A percentile compares a stretch with the other conserved stretches of the same genome.
phyloP scores from a whole-genome alignment of 2,888 invertebrate genomes.

The Tenthredo scrophulariae region DNA sequence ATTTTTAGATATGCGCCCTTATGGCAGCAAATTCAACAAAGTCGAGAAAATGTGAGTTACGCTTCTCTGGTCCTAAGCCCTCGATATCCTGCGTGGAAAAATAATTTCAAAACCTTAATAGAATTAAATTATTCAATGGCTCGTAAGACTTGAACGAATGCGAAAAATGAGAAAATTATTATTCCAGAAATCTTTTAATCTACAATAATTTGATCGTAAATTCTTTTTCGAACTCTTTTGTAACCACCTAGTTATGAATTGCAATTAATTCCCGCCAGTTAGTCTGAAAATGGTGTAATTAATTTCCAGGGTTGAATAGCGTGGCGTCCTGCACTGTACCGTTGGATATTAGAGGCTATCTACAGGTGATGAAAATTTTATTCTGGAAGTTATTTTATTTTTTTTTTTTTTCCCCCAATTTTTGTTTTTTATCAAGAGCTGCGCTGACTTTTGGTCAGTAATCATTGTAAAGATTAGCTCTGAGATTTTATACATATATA shows the following conservation, averaged over 20 bases:
- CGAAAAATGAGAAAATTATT: neutral
- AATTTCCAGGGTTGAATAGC: neutral
- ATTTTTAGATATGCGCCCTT: no score
- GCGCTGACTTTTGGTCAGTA: neutral
- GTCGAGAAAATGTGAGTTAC: no score
- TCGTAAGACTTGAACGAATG: neutral
- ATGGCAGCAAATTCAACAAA: no score
- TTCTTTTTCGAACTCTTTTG: constrained; percentile 5
- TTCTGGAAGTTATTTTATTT: neutral
- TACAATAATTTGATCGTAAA: constrained; percentile 33
- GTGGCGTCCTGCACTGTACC: neutral
- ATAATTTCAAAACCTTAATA: neutral
- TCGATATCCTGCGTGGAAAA: neutral
- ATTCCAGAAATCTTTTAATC: neutral
- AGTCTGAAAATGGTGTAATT: constrained; percentile 30
- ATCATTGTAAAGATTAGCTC: neutral
- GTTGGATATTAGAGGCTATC: constrained; percentile 5
- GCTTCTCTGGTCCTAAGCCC: no score
- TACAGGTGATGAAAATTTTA: neutral
- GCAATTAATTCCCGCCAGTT: constrained; percentile 34
- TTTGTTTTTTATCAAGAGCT: neutral
- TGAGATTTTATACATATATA: neutral
- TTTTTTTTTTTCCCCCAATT: neutral
- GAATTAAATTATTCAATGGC: neutral
- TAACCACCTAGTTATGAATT: constrained; percentile 16